Evolutionary conservation across 2,888 invertebrate genomes (phyloP).

Genomic region (Cheilosia vulpina): DNA sequence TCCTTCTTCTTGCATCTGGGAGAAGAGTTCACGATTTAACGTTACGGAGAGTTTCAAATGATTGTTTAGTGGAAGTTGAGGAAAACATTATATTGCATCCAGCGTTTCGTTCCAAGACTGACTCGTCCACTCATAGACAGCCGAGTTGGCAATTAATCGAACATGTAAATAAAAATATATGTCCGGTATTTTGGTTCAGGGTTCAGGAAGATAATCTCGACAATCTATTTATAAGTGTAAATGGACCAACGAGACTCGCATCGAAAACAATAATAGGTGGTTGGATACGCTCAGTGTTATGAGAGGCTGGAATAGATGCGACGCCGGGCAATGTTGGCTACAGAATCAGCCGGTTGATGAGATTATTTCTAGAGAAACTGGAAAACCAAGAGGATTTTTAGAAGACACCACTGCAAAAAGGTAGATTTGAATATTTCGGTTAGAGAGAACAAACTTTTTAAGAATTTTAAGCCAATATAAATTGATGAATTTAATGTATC

Average conservation of each 20-base stretch:
- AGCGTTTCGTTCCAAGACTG: slow-evolving; percentile 11
- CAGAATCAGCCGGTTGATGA: slow-evolving; percentile 1
- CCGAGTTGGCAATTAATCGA: slow-evolving; percentile 16
- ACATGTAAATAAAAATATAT: slow-evolving; percentile 21
- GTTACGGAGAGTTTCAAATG: slow-evolving; percentile 7
- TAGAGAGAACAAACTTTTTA: not conserved
- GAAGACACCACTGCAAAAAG: slow-evolving; percentile 1
- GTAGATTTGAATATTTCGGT: not conserved
- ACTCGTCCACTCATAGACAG: slow-evolving; percentile 8
- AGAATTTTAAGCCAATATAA: slow-evolving; percentile 5
- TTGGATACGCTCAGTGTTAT: slow-evolving; percentile 17
- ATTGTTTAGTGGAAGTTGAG: slow-evolving; percentile 1
- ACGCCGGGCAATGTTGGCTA: slow-evolving; percentile 26
- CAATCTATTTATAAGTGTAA: slow-evolving; percentile 12
- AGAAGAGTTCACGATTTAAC: slow-evolving; percentile 52
- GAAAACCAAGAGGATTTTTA: slow-evolving; percentile 6
- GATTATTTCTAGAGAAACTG: slow-evolving; percentile 23
- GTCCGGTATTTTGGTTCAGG: slow-evolving; percentile 27
- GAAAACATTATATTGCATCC: slow-evolving; percentile 30
- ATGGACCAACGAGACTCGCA: slow-evolving; percentile 7
- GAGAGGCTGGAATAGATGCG: slow-evolving; percentile 15
- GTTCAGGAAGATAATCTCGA: slow-evolving; percentile 5
- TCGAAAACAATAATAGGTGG: slow-evolving; percentile 20
- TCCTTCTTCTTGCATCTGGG: slow-evolving; percentile 25
- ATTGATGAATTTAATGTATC: not conserved